phyloP scores from a whole-genome alignment of 2,888 invertebrate genomes.

The Hemithea aestivaria region DNA sequence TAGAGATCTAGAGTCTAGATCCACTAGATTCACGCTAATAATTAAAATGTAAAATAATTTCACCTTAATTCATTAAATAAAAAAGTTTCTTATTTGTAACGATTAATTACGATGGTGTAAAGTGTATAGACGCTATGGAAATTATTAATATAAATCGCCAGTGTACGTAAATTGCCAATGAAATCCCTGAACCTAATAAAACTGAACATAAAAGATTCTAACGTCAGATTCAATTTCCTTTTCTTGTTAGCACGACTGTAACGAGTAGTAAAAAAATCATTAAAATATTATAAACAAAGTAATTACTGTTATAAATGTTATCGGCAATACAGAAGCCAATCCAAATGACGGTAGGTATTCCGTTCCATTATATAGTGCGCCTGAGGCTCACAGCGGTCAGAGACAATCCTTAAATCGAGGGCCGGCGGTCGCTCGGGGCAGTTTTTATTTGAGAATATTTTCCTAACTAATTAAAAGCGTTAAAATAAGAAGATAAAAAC shows the following conservation, averaged over 20 bases:
- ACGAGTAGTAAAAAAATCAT: constrained; percentile 44
- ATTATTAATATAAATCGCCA: no score
- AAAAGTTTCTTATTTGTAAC: no score
- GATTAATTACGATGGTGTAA: no score
- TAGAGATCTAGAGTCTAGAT: constrained; percentile 21
- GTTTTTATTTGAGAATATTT: constrained; percentile 77
- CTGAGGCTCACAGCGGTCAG: constrained; percentile 56
- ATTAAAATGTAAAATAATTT: no score
- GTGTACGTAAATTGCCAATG: no score
- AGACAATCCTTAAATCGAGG: constrained; percentile 62
- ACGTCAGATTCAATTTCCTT: constrained; percentile 29
- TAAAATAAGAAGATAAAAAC: constrained; percentile 76
- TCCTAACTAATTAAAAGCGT: constrained; percentile 79
- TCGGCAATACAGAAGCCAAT: constrained; percentile 67
- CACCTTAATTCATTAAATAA: no score
- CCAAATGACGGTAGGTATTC: constrained; percentile 56
- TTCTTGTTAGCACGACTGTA: constrained; percentile 29
- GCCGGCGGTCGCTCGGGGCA: constrained; percentile 55
- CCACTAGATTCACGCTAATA: constrained; percentile 4
- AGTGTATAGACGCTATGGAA: no score
- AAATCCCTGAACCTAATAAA: constrained; percentile 10
- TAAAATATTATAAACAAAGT: constrained; percentile 47
- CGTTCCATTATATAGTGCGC: constrained; percentile 60
- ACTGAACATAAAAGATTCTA: constrained; percentile 18
- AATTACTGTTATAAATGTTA: constrained; percentile 61